Percentiles rank a stretch among this genome's conserved stretches.
These are phyloP conservation scores for Polyploca ridens DNA, from an alignment of 2,888 invertebrate species.

Conservation along the genomic window DNA sequence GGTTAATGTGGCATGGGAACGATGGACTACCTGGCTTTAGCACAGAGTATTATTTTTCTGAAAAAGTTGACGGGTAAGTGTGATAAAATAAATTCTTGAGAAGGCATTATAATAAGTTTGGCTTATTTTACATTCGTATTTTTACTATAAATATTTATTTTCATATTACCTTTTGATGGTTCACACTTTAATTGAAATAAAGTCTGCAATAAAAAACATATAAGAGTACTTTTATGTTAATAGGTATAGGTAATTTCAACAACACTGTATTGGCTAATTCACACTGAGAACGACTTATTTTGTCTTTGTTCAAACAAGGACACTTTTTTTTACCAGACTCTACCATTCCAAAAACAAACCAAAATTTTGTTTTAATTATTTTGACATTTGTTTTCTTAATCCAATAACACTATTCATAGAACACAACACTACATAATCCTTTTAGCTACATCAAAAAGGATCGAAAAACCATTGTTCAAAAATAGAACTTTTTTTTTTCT, in stretches of 20 bases:
- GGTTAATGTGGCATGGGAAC: background rate
- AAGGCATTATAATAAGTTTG: too few relatives aligned
- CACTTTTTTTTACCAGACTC: background rate
- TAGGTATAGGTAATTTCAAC: too few relatives aligned
- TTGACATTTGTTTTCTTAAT: background rate
- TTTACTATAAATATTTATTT: too few relatives aligned
- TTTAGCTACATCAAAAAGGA: background rate
- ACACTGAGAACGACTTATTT: too few relatives aligned
- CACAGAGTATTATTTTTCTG: background rate
- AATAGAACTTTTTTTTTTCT: background rate
- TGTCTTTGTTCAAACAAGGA: too few relatives aligned
- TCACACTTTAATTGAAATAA: too few relatives aligned
- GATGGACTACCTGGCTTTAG: background rate
- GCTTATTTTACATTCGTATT: too few relatives aligned
- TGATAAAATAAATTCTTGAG: too few relatives aligned
- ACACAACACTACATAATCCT: background rate
- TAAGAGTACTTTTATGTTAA: too few relatives aligned
- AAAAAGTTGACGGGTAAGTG: background rate
- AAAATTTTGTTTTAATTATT: background rate
- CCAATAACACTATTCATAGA: background rate
- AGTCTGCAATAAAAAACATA: too few relatives aligned
- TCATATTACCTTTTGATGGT: too few relatives aligned
- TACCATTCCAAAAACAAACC: background rate
- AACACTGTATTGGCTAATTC: too few relatives aligned
- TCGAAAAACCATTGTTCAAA: background rate